Evolutionary conservation across 2,797 vertebrate species (phyloP).

Genomic region (Sebastes cheni): DNA sequence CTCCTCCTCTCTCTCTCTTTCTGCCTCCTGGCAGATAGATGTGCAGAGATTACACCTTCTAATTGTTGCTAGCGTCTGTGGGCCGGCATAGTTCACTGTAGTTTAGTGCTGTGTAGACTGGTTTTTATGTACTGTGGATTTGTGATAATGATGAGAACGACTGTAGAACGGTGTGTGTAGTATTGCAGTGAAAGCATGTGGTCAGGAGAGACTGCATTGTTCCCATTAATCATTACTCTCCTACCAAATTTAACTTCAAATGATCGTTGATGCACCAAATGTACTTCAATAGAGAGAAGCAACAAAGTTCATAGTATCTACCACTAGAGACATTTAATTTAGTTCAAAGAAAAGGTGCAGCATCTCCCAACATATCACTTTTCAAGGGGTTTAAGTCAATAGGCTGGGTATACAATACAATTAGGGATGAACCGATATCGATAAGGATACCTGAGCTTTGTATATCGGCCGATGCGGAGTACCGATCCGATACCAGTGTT

Average conservation of each 20-base stretch:
- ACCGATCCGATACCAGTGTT: not conserved
- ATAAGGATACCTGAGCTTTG: fast-evolving
- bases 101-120: slow-evolving; percentile 68
- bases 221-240: not conserved
- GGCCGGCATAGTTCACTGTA: slow-evolving; percentile 49
- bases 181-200: slow-evolving; percentile 26
- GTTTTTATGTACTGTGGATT: slow-evolving; percentile 58
- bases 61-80: slow-evolving; percentile 73
- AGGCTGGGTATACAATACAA: not conserved
- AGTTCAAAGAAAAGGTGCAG: not conserved
- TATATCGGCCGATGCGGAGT: fast-evolving
- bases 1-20: slow-evolving; percentile 38
- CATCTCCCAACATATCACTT: not conserved
- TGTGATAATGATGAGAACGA: slow-evolving; percentile 56
- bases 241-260: not conserved
- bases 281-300: not conserved
- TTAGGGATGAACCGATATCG: not conserved
- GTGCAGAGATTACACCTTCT: slow-evolving; percentile 76
- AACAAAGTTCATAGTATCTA: not conserved
- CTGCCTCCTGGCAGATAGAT: slow-evolving; percentile 76
- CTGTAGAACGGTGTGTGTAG: slow-evolving; percentile 36
- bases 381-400: not conserved
- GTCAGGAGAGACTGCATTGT: not conserved
- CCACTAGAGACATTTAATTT: not conserved
- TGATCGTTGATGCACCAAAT: not conserved